Percentiles rank a stretch among this genome's conserved stretches.
phyloP scores from a whole-genome alignment of 1,140 invertebrate genomes.

The Caligus rogercresseyi region DNA sequence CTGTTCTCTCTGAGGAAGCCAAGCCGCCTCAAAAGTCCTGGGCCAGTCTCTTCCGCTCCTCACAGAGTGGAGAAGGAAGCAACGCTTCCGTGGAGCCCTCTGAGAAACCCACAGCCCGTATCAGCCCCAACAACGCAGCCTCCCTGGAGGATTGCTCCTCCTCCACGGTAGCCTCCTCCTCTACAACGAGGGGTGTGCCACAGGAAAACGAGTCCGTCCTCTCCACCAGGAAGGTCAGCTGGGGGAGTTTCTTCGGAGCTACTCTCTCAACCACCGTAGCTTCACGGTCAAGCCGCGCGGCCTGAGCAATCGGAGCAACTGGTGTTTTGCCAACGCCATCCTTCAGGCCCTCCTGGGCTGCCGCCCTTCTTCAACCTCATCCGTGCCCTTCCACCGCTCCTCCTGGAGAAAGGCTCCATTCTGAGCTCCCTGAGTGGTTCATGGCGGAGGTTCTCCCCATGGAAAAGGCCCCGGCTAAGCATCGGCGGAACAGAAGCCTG shows the following conservation, averaged over 20 bases:
- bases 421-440: conserved; percentile 38
- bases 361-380: conserved; percentile 78
- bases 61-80: not conserved
- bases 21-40: not conserved
- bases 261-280: conserved; percentile 50
- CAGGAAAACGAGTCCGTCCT: too few species aligned
- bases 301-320: conserved; percentile 74
- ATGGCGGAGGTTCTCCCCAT: conserved; percentile 28
- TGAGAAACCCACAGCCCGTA: conserved; percentile 3
- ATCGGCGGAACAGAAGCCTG: conserved; percentile 22
- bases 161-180: not conserved
- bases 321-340: conserved; percentile 87
- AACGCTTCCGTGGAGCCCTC: not conserved
- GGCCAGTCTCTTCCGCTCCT: conserved; percentile 6
- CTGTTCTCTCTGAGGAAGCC: too few species aligned
- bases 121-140: conserved; percentile 1
- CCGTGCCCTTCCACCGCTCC: conserved; percentile 36
- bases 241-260: conserved; percentile 30
- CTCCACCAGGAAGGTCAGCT: conserved; percentile 21
- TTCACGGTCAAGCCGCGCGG: conserved; percentile 62
- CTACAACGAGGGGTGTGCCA: too few species aligned
- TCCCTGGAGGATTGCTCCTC: not conserved
- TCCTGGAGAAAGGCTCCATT: not conserved
- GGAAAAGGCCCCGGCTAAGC: conserved; percentile 21
- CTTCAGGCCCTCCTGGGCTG: conserved; percentile 74